Evolutionary conservation across 2,113 vertebrate genomes (phyloP).

Genomic region (Lycaon pictus): DNA sequence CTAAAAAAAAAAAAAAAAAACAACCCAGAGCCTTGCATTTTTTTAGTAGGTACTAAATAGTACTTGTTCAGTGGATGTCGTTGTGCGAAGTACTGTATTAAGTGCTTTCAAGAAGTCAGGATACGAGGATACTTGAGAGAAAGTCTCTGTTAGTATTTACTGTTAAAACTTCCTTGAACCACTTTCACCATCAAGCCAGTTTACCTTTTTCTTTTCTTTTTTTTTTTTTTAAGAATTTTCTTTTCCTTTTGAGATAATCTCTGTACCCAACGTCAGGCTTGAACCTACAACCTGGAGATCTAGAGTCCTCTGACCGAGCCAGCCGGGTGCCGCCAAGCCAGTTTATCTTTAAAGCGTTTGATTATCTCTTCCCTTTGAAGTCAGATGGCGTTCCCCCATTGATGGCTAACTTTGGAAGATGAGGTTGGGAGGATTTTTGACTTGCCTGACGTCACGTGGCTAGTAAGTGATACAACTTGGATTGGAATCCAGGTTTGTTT

Average conservation of each 20-base stretch:
- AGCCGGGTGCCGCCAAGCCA: not conserved
- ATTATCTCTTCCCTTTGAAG: not conserved
- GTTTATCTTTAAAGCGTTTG: not conserved
- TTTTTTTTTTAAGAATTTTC: not conserved
- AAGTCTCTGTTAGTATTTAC: not conserved
- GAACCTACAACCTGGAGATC: not conserved
- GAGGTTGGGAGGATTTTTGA: not conserved
- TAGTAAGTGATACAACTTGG: not conserved
- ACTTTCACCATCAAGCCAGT: not conserved
- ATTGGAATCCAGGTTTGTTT: not conserved
- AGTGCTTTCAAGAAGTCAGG: not conserved
- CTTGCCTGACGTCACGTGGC: not conserved
- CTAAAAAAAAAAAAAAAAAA: too few species aligned
- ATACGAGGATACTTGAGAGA: not conserved
- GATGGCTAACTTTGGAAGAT: not conserved
- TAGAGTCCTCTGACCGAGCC: not conserved
- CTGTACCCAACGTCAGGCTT: not conserved
- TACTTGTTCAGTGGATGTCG: not conserved
- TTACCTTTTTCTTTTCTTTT: not conserved
- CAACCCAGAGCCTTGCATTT: not conserved
- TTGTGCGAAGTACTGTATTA: not conserved
- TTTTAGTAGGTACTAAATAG: not conserved
- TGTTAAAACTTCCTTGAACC: not conserved
- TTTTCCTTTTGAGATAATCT: not conserved
- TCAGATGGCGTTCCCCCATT: not conserved